These are phyloP conservation scores for Drosophila merina DNA, from an alignment of 2,888 invertebrate genomes.

Conservation along the genomic window DNA sequence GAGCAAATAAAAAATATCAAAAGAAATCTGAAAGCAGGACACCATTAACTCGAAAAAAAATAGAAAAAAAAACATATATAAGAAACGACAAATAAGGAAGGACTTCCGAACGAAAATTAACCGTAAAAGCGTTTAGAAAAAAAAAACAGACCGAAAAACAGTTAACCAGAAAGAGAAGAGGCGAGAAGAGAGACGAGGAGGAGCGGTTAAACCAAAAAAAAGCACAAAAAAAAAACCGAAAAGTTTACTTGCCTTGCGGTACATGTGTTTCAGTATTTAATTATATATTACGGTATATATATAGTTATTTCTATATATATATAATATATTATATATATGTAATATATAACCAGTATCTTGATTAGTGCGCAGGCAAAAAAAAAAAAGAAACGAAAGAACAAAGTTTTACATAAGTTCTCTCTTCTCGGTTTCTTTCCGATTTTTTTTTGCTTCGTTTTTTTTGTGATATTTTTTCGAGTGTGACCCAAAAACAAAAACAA, in stretches of 20 bases:
- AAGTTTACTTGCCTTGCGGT: slow-evolving; percentile 13
- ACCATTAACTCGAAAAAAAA: slow-evolving; percentile 11
- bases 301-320: slow-evolving; percentile 3
- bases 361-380: slow-evolving; percentile 64
- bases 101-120: background rate
- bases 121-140: background rate
- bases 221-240: background rate
- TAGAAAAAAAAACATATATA: background rate
- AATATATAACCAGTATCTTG: slow-evolving; percentile 24
- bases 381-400: slow-evolving; percentile 30
- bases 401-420: slow-evolving; percentile 71
- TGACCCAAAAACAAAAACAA: slow-evolving; percentile 31
- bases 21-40: slow-evolving; percentile 12
- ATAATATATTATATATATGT: slow-evolving; percentile 14
- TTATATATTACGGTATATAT: background rate
- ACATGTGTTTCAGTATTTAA: background rate
- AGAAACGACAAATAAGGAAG: slow-evolving; percentile 5
- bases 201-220: slow-evolving; percentile 9
- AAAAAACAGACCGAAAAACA: background rate
- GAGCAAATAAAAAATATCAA: slow-evolving; percentile 18
- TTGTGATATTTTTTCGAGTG: slow-evolving; percentile 54
- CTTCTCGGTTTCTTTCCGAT: slow-evolving; percentile 35
- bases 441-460: slow-evolving; percentile 41
- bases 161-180: slow-evolving; percentile 10
- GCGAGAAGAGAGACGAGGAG: slow-evolving; percentile 3